Percentiles rank a stretch among this genome's conserved stretches.
Evolutionary conservation across 2,888 invertebrate genomes (phyloP).

Genomic region (Acrocyrtus sp.): DNA sequence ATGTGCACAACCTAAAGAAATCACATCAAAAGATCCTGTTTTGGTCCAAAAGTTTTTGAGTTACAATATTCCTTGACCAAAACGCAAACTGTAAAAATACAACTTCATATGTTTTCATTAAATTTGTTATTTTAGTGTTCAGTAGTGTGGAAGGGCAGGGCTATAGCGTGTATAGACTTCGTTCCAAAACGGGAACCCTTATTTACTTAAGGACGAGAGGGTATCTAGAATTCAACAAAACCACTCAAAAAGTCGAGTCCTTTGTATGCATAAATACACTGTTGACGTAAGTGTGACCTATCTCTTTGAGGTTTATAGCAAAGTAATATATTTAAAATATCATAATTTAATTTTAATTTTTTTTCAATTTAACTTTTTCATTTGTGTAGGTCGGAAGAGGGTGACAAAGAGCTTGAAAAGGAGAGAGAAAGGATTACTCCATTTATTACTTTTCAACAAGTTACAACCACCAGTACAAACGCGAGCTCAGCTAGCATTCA

Average conservation of each 20-base stretch:
- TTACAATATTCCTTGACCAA: no score
- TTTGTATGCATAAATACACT: slow-evolving; percentile 88
- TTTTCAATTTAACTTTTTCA: no score
- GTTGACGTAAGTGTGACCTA: slow-evolving; percentile 70
- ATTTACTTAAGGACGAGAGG: slow-evolving; percentile 87
- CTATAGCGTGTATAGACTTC: slow-evolving; percentile 85
- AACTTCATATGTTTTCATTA: no score
- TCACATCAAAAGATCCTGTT: no score
- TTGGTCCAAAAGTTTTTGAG: no score
- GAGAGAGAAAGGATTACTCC: slow-evolving; percentile 63
- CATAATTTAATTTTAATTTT: not conserved
- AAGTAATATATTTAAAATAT: no score
- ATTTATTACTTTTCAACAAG: slow-evolving; percentile 64
- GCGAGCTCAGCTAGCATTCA: slow-evolving; percentile 52
- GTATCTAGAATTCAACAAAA: slow-evolving; percentile 82
- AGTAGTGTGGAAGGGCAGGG: slow-evolving; percentile 85
- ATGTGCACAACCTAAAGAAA: no score
- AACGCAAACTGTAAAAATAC: no score
- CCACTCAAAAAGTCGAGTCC: slow-evolving; percentile 79
- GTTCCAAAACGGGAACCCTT: slow-evolving; percentile 83
- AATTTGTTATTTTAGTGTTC: slow-evolving; percentile 83
- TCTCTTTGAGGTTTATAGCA: no score
- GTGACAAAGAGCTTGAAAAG: slow-evolving; percentile 63
- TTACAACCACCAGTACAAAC: slow-evolving; percentile 63
- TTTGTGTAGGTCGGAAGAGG: slow-evolving; percentile 60